A percentile compares a stretch with the other conserved stretches of the same genome.
These are phyloP conservation scores for Sclerurus mexicanus DNA, from an alignment of 2,113 vertebrate genomes.

Conservation along the genomic window DNA sequence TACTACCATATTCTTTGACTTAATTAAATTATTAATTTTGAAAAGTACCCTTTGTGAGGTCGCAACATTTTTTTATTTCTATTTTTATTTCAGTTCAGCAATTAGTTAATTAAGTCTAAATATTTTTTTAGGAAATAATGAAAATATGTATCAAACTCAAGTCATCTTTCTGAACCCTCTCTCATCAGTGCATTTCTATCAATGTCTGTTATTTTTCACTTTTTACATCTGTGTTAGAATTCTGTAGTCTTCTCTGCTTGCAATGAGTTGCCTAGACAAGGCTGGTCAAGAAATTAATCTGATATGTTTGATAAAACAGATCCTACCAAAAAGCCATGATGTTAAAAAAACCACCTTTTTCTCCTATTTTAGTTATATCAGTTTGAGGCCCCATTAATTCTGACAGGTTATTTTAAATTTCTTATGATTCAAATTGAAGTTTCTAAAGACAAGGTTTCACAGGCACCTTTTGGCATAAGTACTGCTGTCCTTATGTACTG, in stretches of 20 bases:
- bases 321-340: neutral
- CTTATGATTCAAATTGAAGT: neutral
- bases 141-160: neutral
- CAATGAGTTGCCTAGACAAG: neutral
- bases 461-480: neutral
- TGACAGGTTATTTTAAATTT: neutral
- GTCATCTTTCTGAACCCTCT: neutral
- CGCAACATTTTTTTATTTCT: neutral
- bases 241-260: neutral
- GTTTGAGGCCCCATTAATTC: neutral
- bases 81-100: neutral
- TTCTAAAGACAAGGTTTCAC: neutral
- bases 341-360: neutral
- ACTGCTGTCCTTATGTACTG: neutral
- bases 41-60: neutral
- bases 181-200: neutral
- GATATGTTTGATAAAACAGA: neutral
- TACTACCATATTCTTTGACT: neutral
- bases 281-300: neutral
- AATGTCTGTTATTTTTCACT: neutral
- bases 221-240: neutral
- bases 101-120: neutral
- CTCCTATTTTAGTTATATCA: neutral
- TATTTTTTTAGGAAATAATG: neutral
- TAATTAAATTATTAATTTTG: neutral